Evolutionary conservation across 2,113 vertebrate genomes (phyloP).

Genomic region (Sinocyclocheilus grahami): DNA sequence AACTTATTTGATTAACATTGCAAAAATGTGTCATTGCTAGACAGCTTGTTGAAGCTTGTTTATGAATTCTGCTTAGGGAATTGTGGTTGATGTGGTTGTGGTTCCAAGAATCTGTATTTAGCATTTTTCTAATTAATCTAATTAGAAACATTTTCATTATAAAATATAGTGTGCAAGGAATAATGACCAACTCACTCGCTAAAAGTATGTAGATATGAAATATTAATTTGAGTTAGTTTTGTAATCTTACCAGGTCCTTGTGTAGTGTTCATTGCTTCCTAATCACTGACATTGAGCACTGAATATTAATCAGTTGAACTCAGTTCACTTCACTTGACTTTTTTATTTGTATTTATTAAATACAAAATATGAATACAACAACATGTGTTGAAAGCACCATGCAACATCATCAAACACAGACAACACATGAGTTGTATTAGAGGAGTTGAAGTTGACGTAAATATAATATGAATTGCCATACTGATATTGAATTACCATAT

Average conservation of each 20-base stretch:
- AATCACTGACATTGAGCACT: background rate
- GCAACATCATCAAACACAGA: background rate
- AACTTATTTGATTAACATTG: constrained; percentile 28
- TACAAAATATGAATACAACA: background rate
- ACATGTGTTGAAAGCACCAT: background rate
- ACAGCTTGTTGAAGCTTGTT: background rate
- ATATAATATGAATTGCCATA: too few species aligned
- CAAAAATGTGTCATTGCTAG: background rate
- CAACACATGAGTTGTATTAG: too few species aligned
- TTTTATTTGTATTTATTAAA: background rate
- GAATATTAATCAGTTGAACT: background rate
- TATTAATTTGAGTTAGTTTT: background rate
- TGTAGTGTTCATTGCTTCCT: background rate
- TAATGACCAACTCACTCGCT: background rate
- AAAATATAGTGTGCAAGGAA: background rate
- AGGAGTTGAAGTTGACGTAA: too few species aligned
- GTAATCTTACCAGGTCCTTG: background rate
- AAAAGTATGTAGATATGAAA: constrained; percentile 11
- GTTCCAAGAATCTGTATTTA: constrained; percentile 1
- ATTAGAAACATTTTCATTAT: background rate
- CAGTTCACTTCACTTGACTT: background rate
- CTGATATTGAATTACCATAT: too few species aligned
- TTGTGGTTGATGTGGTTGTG: background rate
- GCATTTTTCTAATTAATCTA: background rate
- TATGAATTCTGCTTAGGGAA: background rate